Conservation (phyloP, 2,888 invertebrate species). For the Escarpia spicata region DNA sequence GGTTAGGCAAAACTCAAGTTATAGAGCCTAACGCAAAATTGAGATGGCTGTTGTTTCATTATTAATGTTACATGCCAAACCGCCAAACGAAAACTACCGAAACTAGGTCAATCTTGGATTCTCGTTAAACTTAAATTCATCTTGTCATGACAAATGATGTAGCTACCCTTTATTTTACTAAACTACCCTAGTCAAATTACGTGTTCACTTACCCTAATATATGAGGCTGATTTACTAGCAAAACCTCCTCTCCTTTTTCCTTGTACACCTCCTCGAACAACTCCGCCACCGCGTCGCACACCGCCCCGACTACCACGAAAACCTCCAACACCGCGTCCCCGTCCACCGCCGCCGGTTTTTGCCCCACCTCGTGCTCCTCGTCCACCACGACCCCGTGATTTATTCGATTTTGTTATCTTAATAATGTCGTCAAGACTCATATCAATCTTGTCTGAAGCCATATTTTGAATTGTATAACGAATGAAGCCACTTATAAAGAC, state of each 20-base stretch:
- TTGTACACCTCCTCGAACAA: constrained; percentile 7
- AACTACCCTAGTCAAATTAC: background rate
- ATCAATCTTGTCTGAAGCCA: constrained; percentile 81
- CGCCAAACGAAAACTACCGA: background rate
- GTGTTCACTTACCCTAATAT: constrained; percentile 72
- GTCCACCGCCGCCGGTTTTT: constrained; percentile 45
- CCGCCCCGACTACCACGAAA: constrained; percentile 18
- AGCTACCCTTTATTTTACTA: background rate
- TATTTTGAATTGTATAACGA: constrained; percentile 21
- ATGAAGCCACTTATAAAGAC: background rate
- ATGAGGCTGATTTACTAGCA: constrained; percentile 31
- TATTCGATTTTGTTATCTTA: constrained; percentile 71
- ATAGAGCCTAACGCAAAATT: no score
- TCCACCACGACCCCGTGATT: constrained; percentile 56
- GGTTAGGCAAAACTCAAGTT: no score
- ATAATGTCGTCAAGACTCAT: constrained; percentile 98
- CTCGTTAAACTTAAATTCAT: no score
- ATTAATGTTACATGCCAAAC: no score
- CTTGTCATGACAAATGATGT: background rate
- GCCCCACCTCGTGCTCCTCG: constrained; percentile 66
- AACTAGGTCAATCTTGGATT: constrained; percentile 8
- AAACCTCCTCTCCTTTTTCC: constrained; percentile 20
- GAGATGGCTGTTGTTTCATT: no score
- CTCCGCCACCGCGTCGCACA: constrained; percentile 21
- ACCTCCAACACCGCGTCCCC: constrained; percentile 67